A percentile compares a stretch with the other conserved stretches of the same genome.
Evolutionary conservation across 2,113 vertebrate genomes (phyloP).

Genomic region (Carlito syrichta): DNA sequence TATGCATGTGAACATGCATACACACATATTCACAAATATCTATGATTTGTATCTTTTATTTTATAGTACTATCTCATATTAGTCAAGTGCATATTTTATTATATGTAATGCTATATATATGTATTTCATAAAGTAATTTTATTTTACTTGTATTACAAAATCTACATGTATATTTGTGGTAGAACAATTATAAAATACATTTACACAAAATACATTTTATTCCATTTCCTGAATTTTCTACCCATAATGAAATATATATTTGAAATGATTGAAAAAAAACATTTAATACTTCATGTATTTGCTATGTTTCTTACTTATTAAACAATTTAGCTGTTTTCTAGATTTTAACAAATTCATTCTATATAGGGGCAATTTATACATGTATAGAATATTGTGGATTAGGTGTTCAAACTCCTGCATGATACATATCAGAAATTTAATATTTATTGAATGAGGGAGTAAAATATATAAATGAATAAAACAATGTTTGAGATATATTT

Average conservation of each 20-base stretch:
- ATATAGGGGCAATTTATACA: not conserved
- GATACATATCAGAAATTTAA: not conserved
- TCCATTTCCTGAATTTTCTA: not conserved
- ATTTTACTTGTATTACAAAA: not conserved
- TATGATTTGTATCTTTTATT: not conserved
- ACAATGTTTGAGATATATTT: not conserved
- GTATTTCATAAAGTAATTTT: not conserved
- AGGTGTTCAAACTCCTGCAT: not conserved
- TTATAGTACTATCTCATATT: not conserved
- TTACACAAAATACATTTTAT: no score
- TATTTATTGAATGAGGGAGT: not conserved
- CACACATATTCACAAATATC: not conserved
- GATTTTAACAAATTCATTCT: not conserved
- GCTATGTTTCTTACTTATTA: not conserved
- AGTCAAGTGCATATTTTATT: not conserved
- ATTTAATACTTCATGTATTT: not conserved
- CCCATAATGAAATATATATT: not conserved
- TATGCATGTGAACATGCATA: no score
- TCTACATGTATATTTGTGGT: not conserved
- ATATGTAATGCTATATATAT: not conserved
- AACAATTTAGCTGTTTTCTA: not conserved
- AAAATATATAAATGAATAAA: not conserved
- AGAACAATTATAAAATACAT: not conserved
- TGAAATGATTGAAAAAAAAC: not conserved
- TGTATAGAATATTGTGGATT: not conserved